Conservation (phyloP, 2,888 invertebrate genomes). For the Spatulosminthurus flaviceps region DNA sequence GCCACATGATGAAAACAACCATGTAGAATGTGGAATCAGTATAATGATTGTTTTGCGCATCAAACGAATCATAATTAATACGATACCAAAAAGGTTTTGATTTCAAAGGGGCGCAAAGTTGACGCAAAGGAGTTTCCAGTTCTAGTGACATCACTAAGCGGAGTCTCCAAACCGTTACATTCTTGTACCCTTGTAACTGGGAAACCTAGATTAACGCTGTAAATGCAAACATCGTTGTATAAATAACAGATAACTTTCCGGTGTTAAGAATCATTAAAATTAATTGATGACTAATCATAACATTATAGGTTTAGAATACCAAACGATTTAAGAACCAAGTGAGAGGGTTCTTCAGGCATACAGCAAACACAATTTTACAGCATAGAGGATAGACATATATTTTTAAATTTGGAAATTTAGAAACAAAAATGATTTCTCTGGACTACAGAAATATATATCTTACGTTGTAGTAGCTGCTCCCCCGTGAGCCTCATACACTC, state of each 20-base stretch:
- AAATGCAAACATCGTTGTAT: no score
- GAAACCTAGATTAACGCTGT: conserved; percentile 54
- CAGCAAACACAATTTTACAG: no score
- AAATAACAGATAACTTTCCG: no score
- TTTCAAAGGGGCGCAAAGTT: conserved; percentile 57
- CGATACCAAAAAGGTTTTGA: conserved; percentile 52
- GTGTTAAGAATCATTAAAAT: no score
- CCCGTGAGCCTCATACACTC: conserved; percentile 57
- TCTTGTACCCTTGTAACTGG: conserved; percentile 46
- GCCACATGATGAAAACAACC: no score
- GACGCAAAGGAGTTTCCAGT: conserved; percentile 44
- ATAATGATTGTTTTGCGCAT: no score
- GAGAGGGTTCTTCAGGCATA: no score
- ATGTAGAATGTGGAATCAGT: no score
- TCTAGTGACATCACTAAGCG: conserved; percentile 7
- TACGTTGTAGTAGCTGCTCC: conserved; percentile 55
- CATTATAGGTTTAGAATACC: no score
- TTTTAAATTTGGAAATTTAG: neutral
- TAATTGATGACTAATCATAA: no score
- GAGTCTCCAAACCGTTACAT: conserved; percentile 56
- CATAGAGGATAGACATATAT: neutral
- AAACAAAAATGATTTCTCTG: neutral
- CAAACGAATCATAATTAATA: neutral
- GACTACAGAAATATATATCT: conserved; percentile 16
- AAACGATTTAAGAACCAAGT: no score